Percentiles rank a stretch among this genome's conserved stretches.
Conservation (phyloP, 2,888 invertebrate species). For the Mesopsocus fuscifrons region DNA sequence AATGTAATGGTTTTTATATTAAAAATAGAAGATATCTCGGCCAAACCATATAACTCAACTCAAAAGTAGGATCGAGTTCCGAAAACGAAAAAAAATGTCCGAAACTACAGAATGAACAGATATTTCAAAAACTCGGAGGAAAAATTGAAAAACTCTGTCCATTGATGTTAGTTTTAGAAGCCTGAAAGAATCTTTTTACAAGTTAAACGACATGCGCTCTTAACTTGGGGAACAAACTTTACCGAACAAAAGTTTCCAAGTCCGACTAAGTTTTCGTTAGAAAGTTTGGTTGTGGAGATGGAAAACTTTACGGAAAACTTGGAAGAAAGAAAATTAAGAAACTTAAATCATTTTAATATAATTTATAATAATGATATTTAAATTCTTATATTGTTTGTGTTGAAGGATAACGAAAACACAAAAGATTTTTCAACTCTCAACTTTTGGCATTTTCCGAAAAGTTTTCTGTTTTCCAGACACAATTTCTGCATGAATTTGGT, state of each 20-base stretch:
- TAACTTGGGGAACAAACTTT: neutral
- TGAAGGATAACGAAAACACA: neutral
- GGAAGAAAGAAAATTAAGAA: conserved; percentile 9
- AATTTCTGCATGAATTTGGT: too few relatives aligned
- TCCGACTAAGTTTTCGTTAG: neutral
- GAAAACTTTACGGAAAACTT: neutral
- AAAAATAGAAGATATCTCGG: too few relatives aligned
- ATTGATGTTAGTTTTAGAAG: neutral
- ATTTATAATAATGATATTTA: conserved; percentile 11
- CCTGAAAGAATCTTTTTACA: conserved; percentile 5
- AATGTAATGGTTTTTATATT: too few relatives aligned
- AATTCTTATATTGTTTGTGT: conserved; percentile 10
- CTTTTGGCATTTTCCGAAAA: too few relatives aligned
- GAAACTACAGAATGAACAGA: neutral
- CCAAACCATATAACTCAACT: too few relatives aligned
- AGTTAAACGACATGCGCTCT: conserved; percentile 5
- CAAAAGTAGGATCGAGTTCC: too few relatives aligned
- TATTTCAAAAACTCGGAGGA: conserved; percentile 7
- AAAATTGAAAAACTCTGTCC: conserved; percentile 7
- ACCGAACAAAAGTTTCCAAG: neutral
- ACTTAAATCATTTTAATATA: conserved; percentile 11
- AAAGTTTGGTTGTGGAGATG: too few relatives aligned
- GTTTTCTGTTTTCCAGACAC: too few relatives aligned
- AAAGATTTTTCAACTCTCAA: neutral
- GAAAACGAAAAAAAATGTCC: neutral